phyloP scores from a whole-genome alignment of 2,113 vertebrate species.

The Sceloporus undulatus region DNA sequence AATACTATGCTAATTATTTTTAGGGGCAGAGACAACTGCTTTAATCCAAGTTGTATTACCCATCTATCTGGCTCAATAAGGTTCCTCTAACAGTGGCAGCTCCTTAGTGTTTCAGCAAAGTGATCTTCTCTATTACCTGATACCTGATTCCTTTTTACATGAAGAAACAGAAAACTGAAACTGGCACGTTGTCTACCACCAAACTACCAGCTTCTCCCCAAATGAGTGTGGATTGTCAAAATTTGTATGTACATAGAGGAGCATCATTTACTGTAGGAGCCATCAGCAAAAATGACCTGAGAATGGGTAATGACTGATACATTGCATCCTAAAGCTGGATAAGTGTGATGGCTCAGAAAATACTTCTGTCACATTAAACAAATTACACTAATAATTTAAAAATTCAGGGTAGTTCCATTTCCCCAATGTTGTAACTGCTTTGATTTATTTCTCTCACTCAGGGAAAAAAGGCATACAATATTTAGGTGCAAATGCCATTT shows the following conservation, averaged over 20 bases:
- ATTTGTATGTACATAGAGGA: neutral
- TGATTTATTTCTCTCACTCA: neutral
- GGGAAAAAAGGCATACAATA: neutral
- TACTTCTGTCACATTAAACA: conserved; percentile 10
- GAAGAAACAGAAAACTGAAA: neutral
- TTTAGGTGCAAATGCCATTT: neutral
- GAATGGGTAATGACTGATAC: neutral
- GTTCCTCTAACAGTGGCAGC: neutral
- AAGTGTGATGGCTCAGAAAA: neutral
- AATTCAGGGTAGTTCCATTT: neutral
- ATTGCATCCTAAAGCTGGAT: neutral
- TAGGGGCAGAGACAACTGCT: neutral
- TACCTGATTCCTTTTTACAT: neutral
- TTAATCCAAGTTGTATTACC: neutral
- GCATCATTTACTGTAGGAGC: conserved; percentile 5
- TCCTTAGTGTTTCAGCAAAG: neutral
- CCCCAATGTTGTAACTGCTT: neutral
- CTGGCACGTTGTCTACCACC: neutral
- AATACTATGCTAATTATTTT: neutral
- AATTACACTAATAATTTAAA: neutral
- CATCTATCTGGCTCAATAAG: neutral
- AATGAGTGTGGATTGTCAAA: neutral
- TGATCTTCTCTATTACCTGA: neutral
- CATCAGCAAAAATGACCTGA: rapidly evolving
- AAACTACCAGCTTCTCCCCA: neutral